These are phyloP conservation scores for Australoheros facetus DNA, from an alignment of 2,797 vertebrate species.

Conservation along the genomic window DNA sequence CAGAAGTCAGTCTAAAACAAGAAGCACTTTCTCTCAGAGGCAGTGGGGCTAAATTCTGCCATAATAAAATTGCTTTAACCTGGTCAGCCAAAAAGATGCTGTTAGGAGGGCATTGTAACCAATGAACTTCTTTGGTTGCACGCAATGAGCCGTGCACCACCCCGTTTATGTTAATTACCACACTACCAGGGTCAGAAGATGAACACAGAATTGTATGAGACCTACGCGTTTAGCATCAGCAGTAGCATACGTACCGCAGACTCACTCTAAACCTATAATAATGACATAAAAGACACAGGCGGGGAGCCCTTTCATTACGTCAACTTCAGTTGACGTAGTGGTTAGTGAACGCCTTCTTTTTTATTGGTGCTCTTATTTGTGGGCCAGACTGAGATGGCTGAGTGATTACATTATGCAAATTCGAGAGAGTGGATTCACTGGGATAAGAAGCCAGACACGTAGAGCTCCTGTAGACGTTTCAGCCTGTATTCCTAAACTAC, in stretches of 20 bases:
- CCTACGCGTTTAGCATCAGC: neutral
- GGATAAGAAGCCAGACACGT: neutral
- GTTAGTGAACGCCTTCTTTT: conserved; percentile 3
- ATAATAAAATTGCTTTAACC: too few relatives aligned
- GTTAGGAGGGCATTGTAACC: too few relatives aligned
- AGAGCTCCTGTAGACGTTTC: neutral
- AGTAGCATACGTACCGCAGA: neutral
- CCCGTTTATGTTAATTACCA: neutral
- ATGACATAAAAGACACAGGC: neutral
- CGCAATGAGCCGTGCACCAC: neutral
- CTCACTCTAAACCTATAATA: neutral
- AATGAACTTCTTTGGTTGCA: too few relatives aligned
- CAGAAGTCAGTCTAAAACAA: too few relatives aligned
- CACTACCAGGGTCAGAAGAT: neutral
- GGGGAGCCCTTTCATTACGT: neutral
- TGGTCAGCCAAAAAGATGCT: too few relatives aligned
- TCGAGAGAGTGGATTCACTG: neutral
- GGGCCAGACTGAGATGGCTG: neutral
- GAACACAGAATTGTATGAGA: neutral
- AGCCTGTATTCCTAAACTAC: neutral
- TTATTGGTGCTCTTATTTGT: conserved; percentile 18
- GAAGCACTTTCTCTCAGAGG: too few relatives aligned
- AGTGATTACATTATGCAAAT: conserved; percentile 16
- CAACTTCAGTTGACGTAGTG: neutral
- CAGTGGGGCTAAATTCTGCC: too few relatives aligned